phyloP scores from a whole-genome alignment of 2,888 invertebrate genomes.

The Lithophane ornitopus region DNA sequence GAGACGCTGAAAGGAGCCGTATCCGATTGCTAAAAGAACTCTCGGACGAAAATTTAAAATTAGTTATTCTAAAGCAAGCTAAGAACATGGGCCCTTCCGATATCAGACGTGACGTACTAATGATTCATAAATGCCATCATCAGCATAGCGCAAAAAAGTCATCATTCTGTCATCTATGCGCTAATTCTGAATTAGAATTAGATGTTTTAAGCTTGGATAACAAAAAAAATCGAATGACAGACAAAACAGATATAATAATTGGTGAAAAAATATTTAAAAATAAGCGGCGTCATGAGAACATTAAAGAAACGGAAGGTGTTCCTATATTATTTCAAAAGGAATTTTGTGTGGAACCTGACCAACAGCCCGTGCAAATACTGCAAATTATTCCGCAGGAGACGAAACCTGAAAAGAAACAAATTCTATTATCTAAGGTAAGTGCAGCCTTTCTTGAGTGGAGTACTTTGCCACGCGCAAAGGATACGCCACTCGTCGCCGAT shows the following conservation, averaged over 20 bases:
- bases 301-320: constrained; percentile 46
- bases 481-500: no score
- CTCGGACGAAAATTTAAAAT: constrained; percentile 65
- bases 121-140: constrained; percentile 18
- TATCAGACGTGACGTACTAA: neutral
- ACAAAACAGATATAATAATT: constrained; percentile 72
- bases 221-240: neutral
- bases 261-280: constrained; percentile 75
- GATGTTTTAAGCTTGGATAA: constrained; percentile 23
- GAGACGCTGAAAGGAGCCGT: constrained; percentile 54
- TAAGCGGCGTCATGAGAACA: constrained; percentile 62
- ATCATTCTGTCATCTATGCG: constrained; percentile 23
- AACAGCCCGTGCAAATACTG: neutral
- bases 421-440: constrained; percentile 13
- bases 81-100: constrained; percentile 12
- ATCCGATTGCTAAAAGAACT: constrained; percentile 63
- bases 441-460: neutral
- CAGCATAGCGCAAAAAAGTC: neutral
- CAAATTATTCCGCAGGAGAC: neutral
- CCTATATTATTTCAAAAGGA: constrained; percentile 72
- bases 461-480: no score
- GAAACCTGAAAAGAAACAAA: neutral
- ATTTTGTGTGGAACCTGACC: constrained; percentile 53
- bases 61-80: constrained; percentile 72
- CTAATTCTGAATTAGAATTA: constrained; percentile 40